Conservation (phyloP, 1,140 invertebrate genomes). For the Drosophila burlai region DNA sequence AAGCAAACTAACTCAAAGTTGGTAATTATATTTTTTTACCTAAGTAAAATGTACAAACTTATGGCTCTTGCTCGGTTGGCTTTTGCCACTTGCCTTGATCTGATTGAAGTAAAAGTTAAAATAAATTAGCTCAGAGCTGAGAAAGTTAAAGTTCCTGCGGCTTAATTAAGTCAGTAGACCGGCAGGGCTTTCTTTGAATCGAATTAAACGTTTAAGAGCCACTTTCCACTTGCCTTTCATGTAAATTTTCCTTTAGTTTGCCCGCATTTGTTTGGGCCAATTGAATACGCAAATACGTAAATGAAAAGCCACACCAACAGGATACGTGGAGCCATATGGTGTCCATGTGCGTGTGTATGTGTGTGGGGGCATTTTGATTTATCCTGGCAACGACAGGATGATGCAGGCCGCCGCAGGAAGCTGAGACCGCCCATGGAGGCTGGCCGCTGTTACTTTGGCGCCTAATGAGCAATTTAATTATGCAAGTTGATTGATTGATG, state of each 20-base stretch:
- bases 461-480: conserved; percentile 77
- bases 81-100: background rate
- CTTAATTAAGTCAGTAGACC: conserved; percentile 9
- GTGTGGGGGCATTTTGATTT: conserved; percentile 28
- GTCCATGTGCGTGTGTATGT: no score
- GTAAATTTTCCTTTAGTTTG: conserved; percentile 24
- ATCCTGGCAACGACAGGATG: conserved; percentile 11
- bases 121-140: conserved; percentile 5
- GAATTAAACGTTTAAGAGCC: conserved; percentile 18
- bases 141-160: conserved; percentile 10
- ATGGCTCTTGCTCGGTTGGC: background rate
- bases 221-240: background rate
- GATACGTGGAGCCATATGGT: no score
- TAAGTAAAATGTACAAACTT: background rate
- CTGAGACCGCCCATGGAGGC: conserved; percentile 23
- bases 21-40: no score
- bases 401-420: conserved; percentile 11
- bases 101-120: conserved; percentile 4
- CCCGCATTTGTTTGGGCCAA: conserved; percentile 27
- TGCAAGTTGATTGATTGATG: conserved; percentile 75
- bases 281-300: conserved; percentile 36
- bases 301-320: conserved; percentile 1
- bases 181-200: conserved; percentile 4
- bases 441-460: conserved; percentile 37
- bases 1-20: background rate